A percentile compares a stretch with the other conserved stretches of the same genome.
phyloP scores from a whole-genome alignment of 2,888 invertebrate genomes.

The Troglohyphantes excavatus region DNA sequence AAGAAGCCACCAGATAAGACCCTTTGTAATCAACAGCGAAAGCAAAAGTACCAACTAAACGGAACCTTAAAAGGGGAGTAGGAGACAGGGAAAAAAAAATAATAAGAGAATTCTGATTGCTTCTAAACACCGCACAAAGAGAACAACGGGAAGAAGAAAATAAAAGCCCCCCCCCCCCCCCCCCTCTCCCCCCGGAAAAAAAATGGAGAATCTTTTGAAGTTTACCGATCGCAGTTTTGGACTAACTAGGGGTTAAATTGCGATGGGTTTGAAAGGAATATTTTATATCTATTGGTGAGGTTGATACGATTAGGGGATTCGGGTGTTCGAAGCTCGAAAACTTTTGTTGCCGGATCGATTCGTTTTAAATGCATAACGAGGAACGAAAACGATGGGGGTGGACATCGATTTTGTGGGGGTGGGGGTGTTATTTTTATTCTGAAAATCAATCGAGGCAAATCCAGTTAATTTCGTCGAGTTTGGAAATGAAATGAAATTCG shows the following conservation, averaged over 20 bases:
- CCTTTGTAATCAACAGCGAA: slow-evolving; percentile 70
- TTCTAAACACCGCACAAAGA: slow-evolving; percentile 73
- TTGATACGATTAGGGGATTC: slow-evolving; percentile 47
- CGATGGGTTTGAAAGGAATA: slow-evolving; percentile 51
- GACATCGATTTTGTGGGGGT: slow-evolving; percentile 21
- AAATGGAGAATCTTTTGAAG: slow-evolving; percentile 64
- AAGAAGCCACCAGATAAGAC: slow-evolving; percentile 50
- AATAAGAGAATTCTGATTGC: slow-evolving; percentile 65
- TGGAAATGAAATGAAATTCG: too few species aligned
- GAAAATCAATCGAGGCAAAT: too few species aligned
- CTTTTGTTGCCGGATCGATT: slow-evolving; percentile 23
- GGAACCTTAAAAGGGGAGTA: slow-evolving; percentile 20
- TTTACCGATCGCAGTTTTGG: slow-evolving; percentile 54
- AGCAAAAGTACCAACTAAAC: slow-evolving; percentile 62
- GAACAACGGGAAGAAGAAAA: slow-evolving; percentile 42
- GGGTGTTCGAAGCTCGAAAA: background rate
- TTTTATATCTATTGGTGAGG: slow-evolving; percentile 46
- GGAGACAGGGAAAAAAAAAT: slow-evolving; percentile 24
- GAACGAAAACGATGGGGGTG: slow-evolving; percentile 19
- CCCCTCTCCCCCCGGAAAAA: background rate
- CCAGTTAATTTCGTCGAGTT: too few species aligned
- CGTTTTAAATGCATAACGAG: slow-evolving; percentile 49
- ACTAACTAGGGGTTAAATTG: slow-evolving; percentile 73
- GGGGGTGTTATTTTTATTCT: background rate
- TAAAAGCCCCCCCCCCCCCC: background rate